Conservation (phyloP, 2,797 vertebrate genomes). For the Rousettus madagascariensis region DNA sequence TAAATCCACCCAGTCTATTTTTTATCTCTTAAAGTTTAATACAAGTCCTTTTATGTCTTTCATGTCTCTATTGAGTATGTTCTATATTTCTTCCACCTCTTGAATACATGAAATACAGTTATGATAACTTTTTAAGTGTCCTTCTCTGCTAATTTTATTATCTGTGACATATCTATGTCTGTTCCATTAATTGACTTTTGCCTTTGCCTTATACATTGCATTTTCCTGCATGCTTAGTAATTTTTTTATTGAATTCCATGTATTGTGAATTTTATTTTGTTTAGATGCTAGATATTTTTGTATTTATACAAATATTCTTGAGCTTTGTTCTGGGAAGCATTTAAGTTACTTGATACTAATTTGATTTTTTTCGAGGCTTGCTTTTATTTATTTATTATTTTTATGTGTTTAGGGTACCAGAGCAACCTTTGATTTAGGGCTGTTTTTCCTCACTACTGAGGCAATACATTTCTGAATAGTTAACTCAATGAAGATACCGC, state of each 20-base stretch:
- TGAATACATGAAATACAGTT: neutral
- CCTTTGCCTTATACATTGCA: neutral
- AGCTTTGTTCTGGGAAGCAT: slow-evolving; percentile 11
- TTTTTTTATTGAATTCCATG: neutral
- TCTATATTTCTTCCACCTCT: neutral
- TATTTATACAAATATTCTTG: neutral
- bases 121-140: neutral
- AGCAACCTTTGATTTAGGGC: neutral
- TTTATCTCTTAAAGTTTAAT: neutral
- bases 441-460: neutral
- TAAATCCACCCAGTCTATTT: neutral
- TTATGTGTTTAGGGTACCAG: neutral
- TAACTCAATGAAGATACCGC: neutral
- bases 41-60: neutral
- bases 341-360: neutral
- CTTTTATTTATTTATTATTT: neutral
- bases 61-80: neutral
- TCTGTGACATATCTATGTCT: neutral
- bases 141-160: neutral
- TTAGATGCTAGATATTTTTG: neutral
- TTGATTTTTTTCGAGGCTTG: neutral
- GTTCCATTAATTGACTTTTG: neutral
- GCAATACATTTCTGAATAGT: neutral
- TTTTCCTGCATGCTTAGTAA: neutral
- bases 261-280: neutral